Evolutionary conservation across 23 tunicate genomes (phyloP).

Genomic region (Halocynthia roretzi): DNA sequence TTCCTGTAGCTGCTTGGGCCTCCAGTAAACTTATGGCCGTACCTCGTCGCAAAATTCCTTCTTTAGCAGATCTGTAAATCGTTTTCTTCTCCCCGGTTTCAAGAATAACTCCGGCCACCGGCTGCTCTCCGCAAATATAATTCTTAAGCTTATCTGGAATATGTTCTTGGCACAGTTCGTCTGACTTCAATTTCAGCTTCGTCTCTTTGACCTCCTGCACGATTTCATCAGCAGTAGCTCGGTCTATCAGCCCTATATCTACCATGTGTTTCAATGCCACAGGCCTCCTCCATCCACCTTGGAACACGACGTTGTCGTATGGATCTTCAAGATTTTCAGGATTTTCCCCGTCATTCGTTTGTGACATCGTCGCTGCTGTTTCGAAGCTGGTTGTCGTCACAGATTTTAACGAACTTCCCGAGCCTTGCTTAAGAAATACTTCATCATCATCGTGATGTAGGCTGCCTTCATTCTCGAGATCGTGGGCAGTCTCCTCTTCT

Average conservation of each 20-base stretch:
- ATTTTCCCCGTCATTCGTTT: neutral
- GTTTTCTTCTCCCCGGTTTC: constrained; percentile 89
- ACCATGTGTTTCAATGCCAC: constrained; percentile 53
- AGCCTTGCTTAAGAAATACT: too few species aligned
- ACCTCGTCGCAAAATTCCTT: constrained; percentile 83
- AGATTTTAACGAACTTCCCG: too few species aligned
- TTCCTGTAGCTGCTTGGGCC: constrained; percentile 93
- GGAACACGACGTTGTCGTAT: constrained; percentile 38
- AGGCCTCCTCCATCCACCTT: constrained; percentile 75
- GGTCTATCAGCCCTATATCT: constrained; percentile 28
- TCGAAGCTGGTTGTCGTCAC: too few species aligned
- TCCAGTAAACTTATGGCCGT: constrained; percentile 87
- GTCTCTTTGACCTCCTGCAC: neutral
- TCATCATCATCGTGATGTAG: too few species aligned
- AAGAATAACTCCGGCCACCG: constrained; percentile 73
- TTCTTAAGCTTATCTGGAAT: constrained; percentile 42
- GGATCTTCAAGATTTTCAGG: neutral
- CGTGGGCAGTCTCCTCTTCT: too few species aligned
- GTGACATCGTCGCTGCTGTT: too few species aligned
- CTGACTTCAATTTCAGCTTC: too few species aligned
- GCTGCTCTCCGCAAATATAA: constrained; percentile 53
- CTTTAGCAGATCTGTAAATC: constrained; percentile 73
- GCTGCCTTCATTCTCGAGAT: too few species aligned
- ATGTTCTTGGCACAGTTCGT: constrained; percentile 9
- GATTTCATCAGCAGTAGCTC: constrained; percentile 40